Percentiles rank a stretch among this genome's conserved stretches.
Conservation (phyloP, 2,888 invertebrate genomes). For the Imbricaverruca yamaguchii region DNA sequence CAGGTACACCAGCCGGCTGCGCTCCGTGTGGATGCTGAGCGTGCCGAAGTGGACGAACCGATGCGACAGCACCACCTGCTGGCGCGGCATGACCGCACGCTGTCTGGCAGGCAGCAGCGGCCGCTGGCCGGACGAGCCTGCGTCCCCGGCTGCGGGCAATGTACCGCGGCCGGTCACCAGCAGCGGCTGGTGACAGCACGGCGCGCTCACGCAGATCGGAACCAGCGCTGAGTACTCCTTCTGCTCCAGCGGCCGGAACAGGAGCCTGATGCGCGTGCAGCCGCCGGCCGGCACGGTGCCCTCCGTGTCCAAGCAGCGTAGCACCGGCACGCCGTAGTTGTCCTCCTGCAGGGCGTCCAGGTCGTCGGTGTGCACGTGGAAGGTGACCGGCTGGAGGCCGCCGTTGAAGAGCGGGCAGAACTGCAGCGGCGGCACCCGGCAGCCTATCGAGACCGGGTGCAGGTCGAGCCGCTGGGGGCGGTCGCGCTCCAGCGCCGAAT, state of each 20-base stretch:
- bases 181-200: background rate
- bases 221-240: background rate
- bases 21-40: background rate
- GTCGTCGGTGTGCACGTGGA: background rate
- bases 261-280: background rate
- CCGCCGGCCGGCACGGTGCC: slow-evolving; percentile 8
- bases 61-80: background rate
- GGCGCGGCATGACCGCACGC: background rate
- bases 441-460: background rate
- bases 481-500: background rate
- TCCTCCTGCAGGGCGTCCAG: background rate
- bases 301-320: background rate
- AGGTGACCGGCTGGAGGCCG: background rate
- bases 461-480: background rate
- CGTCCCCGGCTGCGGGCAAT: background rate
- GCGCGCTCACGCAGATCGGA: background rate
- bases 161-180: background rate
- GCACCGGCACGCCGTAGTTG: background rate
- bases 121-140: background rate
- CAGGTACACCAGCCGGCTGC: background rate
- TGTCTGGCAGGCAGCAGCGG: background rate
- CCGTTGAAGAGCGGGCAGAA: slow-evolving; percentile 6
- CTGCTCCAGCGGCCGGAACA: background rate
- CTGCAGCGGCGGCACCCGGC: slow-evolving; percentile 8
- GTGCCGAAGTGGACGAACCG: background rate